Conservation (phyloP, 2,113 vertebrate species). For the Syrmaticus mikado region DNA sequence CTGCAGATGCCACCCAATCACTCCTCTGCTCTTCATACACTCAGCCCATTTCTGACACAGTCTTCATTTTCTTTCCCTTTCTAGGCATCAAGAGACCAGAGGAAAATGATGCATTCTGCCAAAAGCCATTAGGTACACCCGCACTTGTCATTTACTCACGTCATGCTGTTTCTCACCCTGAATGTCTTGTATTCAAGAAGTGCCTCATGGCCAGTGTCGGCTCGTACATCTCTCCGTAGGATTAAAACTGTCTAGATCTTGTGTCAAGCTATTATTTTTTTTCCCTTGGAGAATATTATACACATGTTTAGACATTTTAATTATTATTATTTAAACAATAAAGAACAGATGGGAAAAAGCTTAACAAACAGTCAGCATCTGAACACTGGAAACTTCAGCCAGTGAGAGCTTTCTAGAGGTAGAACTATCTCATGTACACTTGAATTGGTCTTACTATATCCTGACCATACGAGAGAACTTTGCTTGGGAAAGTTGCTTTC, state of each 20-base stretch:
- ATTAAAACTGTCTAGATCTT: not conserved
- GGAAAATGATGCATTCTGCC: not conserved
- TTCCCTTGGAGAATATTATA: not conserved
- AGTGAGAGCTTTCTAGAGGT: not conserved
- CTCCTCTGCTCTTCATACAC: not conserved
- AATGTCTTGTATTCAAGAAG: not conserved
- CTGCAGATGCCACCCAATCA: fast-evolving
- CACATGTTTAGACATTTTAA: not conserved
- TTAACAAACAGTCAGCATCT: not conserved
- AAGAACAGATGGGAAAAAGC: not conserved
- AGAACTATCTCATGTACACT: not conserved
- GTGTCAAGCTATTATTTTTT: not conserved
- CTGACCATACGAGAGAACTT: not conserved
- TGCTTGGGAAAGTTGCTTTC: not conserved
- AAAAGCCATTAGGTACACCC: not conserved
- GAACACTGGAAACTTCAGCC: not conserved
- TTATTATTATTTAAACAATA: not conserved
- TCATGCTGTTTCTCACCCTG: fast-evolving
- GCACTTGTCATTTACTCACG: not conserved
- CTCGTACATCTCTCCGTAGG: not conserved
- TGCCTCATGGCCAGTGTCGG: not conserved
- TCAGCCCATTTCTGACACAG: not conserved
- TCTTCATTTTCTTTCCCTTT: not conserved
- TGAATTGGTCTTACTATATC: not conserved
- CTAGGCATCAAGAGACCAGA: not conserved